phyloP scores from a whole-genome alignment of 2,888 invertebrate genomes.

The Drosophila paramelanica region DNA sequence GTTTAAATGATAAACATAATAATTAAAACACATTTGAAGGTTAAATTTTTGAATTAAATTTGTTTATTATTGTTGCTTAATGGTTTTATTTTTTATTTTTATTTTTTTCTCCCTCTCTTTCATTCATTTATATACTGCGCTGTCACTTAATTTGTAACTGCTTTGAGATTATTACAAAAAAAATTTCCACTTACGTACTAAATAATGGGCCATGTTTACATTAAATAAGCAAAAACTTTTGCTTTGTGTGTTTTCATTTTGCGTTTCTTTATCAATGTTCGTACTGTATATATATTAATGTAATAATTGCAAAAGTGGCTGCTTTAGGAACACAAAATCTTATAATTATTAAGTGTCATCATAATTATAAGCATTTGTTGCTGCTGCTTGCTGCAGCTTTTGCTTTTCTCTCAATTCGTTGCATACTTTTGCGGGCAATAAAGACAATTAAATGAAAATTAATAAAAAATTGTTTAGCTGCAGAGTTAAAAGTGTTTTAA shows the following conservation, averaged over 20 bases:
- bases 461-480: conserved; percentile 32
- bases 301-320: conserved; percentile 65
- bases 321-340: conserved; percentile 68
- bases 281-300: conserved; percentile 24
- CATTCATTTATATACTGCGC: conserved; percentile 21
- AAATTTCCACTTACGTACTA: conserved; percentile 67
- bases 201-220: conserved; percentile 73
- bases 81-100: conserved; percentile 22
- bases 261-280: conserved; percentile 25
- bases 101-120: conserved; percentile 4
- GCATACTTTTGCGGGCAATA: conserved; percentile 43
- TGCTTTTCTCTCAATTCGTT: conserved; percentile 19
- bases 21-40: conserved; percentile 12
- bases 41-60: conserved; percentile 70
- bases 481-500: conserved; percentile 26
- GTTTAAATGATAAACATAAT: too few species aligned
- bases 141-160: conserved; percentile 37
- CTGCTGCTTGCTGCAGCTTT: not conserved
- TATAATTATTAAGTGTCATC: conserved; percentile 30
- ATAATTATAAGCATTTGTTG: conserved; percentile 11
- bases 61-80: conserved; percentile 76
- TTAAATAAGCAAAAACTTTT: conserved; percentile 49
- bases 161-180: conserved; percentile 61
- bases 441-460: not conserved
- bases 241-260: conserved; percentile 24